Conservation (phyloP, 2,888 invertebrate species). For the Coremacera marginata region DNA sequence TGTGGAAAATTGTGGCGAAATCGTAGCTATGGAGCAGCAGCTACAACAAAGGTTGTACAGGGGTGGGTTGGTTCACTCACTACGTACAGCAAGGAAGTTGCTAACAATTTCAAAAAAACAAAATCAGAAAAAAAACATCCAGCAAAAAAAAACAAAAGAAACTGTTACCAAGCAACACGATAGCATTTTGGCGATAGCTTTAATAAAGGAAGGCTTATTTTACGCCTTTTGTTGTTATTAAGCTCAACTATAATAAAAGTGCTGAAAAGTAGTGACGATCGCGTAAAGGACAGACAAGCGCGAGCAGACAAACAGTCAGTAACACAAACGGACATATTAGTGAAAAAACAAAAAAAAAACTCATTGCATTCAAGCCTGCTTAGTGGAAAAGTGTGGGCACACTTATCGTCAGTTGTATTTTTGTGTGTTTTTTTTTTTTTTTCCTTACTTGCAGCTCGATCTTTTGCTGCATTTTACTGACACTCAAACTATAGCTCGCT, state of each 20-base stretch:
- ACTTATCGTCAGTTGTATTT: neutral
- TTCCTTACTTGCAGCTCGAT: neutral
- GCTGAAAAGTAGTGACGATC: constrained; percentile 26
- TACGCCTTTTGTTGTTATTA: constrained; percentile 62
- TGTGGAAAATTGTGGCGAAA: constrained; percentile 35
- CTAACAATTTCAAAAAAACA: neutral
- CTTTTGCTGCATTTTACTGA: too few species aligned
- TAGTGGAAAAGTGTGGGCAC: neutral
- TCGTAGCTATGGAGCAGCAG: neutral
- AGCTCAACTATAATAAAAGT: constrained; percentile 50
- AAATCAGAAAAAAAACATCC: too few species aligned
- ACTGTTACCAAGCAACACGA: neutral
- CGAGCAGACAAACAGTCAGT: neutral
- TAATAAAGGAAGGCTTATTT: constrained; percentile 50
- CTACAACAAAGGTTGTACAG: neutral
- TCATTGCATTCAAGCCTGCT: neutral
- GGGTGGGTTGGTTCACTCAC: neutral
- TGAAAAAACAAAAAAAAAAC: neutral
- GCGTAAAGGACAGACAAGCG: neutral
- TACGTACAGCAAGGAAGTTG: neutral
- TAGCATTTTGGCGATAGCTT: constrained; percentile 12
- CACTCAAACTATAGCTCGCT: too few species aligned
- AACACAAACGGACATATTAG: neutral
- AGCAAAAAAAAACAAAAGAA: too few species aligned
- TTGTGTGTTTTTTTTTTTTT: neutral